Evolutionary conservation across 2,797 vertebrate genomes (phyloP), one percentile per base, ranked within the genome.

Genomic region (Gallirallus australis): DNA sequence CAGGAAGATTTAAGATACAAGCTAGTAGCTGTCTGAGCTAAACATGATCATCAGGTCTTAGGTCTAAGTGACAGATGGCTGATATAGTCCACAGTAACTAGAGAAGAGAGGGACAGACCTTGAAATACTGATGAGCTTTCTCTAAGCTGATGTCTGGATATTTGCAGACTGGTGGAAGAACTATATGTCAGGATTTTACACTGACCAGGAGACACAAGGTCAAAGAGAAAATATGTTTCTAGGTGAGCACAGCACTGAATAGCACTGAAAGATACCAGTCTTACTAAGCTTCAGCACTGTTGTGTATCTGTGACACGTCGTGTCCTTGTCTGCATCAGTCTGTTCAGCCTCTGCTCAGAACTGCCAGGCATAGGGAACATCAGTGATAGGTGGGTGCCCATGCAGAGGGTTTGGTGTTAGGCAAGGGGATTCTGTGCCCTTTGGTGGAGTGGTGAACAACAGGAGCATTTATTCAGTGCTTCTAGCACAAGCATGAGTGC

Each of bases 351-450:
- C 39, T 68, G 42, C 75, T 91, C 75, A 78, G 56, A 77, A 30
- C 6, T 63, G 40, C 30, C 31, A 11, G 33, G 9, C n/a, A 54
- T 0, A 30, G 31, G 39, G 15, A 80, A 63, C 17, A 31, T 6
- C 1, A 1, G 33, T 0, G 0, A n/a, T 3, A 72, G 16, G 6
- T 14, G n/a, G 12, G 30, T 84, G 64, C 4, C 30, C 11, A 5
- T 9, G 52, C 12, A 60, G 31, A 72, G 24, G 7, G 6, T 7
- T 37, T 52, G 79, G 6, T 18, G 12, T 5, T 63, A 27, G 20
- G 15, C 53, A 73, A 69, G 47, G 33, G 11, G 21, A 53, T 30
- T 23, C 31, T 53, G 15, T n/a, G 9, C 6, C n/a, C 6, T 76
- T 77, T 37, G 60, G 6, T 1, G 0, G 28, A 78, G 52, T 8